These are phyloP conservation scores for Chelmon rostratus DNA, from an alignment of 2,797 vertebrate species.

Conservation along the genomic window DNA sequence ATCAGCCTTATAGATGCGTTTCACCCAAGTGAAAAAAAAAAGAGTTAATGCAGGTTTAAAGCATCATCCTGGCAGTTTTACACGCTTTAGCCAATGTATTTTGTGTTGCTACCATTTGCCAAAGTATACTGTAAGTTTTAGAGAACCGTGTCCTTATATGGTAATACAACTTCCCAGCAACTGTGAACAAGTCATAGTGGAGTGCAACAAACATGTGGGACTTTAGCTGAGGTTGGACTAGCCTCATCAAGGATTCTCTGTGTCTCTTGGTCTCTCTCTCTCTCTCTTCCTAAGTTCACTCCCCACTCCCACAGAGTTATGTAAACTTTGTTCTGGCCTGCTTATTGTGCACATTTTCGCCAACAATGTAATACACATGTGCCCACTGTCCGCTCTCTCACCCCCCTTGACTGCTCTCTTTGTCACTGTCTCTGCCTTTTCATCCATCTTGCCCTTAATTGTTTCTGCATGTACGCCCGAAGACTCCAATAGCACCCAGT, in stretches of 20 bases:
- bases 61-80: neutral
- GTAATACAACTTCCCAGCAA: neutral
- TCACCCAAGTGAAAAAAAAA: no score
- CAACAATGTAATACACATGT: slow-evolving; percentile 34
- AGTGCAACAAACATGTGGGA: slow-evolving; percentile 35
- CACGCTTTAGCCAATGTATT: neutral
- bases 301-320: slow-evolving; percentile 28
- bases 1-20: neutral
- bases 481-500: slow-evolving; percentile 51
- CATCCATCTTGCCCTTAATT: slow-evolving; percentile 67
- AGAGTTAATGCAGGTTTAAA: neutral
- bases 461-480: slow-evolving; percentile 67
- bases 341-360: slow-evolving; percentile 15
- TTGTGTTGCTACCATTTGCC: neutral
- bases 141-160: neutral
- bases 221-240: slow-evolving; percentile 15
- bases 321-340: slow-evolving; percentile 24
- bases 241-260: slow-evolving; percentile 19
- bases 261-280: neutral
- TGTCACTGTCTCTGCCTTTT: slow-evolving; percentile 42
- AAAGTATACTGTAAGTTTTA: neutral
- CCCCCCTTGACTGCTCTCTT: slow-evolving; percentile 8
- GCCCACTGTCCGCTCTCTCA: slow-evolving; percentile 29
- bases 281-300: neutral
- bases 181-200: slow-evolving; percentile 3